Evolutionary conservation across 2,888 invertebrate genomes (phyloP).

Genomic region (Stenodema calcarata): DNA sequence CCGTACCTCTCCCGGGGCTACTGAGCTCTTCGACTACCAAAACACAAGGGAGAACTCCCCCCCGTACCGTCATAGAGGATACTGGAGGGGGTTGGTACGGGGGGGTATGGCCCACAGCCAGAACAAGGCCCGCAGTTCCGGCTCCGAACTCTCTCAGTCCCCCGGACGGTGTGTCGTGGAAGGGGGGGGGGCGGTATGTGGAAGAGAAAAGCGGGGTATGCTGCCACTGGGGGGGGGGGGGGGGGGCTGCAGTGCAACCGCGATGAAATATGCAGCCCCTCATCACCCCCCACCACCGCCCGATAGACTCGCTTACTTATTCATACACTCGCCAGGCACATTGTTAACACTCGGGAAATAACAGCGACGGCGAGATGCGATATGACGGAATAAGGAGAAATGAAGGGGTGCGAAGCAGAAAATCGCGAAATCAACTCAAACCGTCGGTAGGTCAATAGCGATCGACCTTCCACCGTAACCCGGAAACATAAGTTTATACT

Average conservation of each 20-base stretch:
- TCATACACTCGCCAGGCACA: slow-evolving; percentile 24
- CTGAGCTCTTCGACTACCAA: not conserved
- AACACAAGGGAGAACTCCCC: slow-evolving; percentile 5
- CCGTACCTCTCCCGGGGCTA: not conserved
- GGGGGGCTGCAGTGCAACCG: slow-evolving; percentile 14
- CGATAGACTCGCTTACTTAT: slow-evolving; percentile 31
- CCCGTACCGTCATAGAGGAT: too few relatives aligned
- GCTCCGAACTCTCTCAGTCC: not conserved
- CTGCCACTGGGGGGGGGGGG: not conserved
- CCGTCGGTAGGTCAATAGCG: too few relatives aligned
- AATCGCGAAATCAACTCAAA: not conserved
- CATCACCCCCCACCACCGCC: not conserved
- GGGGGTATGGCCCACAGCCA: slow-evolving; percentile 40
- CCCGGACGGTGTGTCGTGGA: not conserved
- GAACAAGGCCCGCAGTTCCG: slow-evolving; percentile 44
- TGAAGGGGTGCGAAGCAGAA: not conserved
- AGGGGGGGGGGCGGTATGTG: not conserved
- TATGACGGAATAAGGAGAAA: not conserved
- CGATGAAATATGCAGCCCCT: slow-evolving; percentile 29
- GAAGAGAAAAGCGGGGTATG: not conserved
- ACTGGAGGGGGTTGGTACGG: not conserved
- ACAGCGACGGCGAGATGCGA: not conserved
- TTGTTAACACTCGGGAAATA: slow-evolving; percentile 28
- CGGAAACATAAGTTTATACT: too few relatives aligned
- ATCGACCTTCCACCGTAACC: too few relatives aligned